Conservation (phyloP, 2,888 invertebrate species). For the Cetonia aurata region DNA sequence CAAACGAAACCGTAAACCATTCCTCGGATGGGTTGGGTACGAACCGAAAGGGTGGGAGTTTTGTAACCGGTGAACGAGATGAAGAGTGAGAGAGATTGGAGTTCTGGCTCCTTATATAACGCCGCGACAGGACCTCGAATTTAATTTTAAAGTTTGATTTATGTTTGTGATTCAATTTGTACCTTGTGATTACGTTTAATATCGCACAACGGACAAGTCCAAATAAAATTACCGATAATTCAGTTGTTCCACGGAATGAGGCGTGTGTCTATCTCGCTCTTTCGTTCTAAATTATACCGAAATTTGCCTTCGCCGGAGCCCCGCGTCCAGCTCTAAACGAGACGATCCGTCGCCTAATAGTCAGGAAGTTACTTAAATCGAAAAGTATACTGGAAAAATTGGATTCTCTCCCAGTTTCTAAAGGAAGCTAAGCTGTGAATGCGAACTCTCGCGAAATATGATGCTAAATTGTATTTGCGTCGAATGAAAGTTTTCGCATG, state of each 20-base stretch:
- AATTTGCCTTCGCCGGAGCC: slow-evolving; percentile 36
- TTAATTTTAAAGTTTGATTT: slow-evolving; percentile 53
- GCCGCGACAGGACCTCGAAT: slow-evolving; percentile 44
- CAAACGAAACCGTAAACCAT: slow-evolving; percentile 38
- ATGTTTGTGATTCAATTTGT: slow-evolving; percentile 52
- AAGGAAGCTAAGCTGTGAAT: slow-evolving; percentile 27
- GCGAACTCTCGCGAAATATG: slow-evolving; percentile 26
- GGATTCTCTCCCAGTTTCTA: slow-evolving; percentile 30
- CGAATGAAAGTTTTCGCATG: slow-evolving; percentile 27
- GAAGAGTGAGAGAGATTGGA: slow-evolving; percentile 28
- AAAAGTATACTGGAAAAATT: slow-evolving; percentile 38
- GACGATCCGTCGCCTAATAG: slow-evolving; percentile 35
- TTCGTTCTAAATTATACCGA: slow-evolving; percentile 37
- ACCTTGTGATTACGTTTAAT: slow-evolving; percentile 50
- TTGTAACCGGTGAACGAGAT: slow-evolving; percentile 17
- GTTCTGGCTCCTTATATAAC: slow-evolving; percentile 33
- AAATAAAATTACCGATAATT: slow-evolving; percentile 49
- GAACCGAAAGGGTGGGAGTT: slow-evolving; percentile 29
- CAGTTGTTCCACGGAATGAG: slow-evolving; percentile 38
- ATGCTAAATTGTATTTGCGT: slow-evolving; percentile 31
- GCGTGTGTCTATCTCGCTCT: slow-evolving; percentile 11
- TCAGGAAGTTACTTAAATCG: slow-evolving; percentile 39
- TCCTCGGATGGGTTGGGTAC: slow-evolving; percentile 28
- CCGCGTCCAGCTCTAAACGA: slow-evolving; percentile 9
- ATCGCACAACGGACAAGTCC: slow-evolving; percentile 43